Evolutionary conservation across 1,140 invertebrate species (phyloP).

Genomic region (Cydia splendana): DNA sequence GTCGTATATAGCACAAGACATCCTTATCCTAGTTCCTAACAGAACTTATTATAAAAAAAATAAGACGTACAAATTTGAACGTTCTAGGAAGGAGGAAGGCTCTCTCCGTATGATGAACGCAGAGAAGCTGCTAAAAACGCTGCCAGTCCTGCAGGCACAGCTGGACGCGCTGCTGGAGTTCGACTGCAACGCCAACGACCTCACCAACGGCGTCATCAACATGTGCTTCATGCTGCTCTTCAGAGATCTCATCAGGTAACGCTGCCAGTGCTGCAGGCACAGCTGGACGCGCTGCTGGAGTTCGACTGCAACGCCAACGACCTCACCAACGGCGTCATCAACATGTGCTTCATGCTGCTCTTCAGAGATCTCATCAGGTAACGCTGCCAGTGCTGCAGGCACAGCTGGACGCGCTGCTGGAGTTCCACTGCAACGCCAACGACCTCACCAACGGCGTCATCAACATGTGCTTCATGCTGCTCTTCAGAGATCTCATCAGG

Average conservation of each 20-base stretch:
- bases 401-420: conserved; percentile 96
- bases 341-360: conserved; percentile 98
- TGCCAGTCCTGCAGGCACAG: conserved; percentile 97
- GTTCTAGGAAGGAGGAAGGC: conserved; percentile 95
- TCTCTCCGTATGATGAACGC: conserved; percentile 97
- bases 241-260: conserved; percentile 95
- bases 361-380: conserved; percentile 96
- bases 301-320: conserved; percentile 99
- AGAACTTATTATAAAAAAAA: background rate
- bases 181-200: conserved; percentile 97
- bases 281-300: conserved; percentile 97
- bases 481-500: conserved; percentile 98
- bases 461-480: conserved; percentile 98
- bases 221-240: conserved; percentile 99
- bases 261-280: conserved; percentile 86
- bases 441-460: conserved; percentile 99
- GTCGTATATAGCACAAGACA: too few species aligned
- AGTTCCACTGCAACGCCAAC: conserved; percentile 98
- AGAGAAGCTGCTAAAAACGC: conserved; percentile 97
- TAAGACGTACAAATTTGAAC: background rate
- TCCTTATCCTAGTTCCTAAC: too few species aligned
- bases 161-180: conserved; percentile 98
- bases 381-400: conserved; percentile 83
- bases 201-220: conserved; percentile 99
- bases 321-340: conserved; percentile 98